phyloP scores from a whole-genome alignment of 1,140 invertebrate genomes.

The Ceratoteleas bidentatus region DNA sequence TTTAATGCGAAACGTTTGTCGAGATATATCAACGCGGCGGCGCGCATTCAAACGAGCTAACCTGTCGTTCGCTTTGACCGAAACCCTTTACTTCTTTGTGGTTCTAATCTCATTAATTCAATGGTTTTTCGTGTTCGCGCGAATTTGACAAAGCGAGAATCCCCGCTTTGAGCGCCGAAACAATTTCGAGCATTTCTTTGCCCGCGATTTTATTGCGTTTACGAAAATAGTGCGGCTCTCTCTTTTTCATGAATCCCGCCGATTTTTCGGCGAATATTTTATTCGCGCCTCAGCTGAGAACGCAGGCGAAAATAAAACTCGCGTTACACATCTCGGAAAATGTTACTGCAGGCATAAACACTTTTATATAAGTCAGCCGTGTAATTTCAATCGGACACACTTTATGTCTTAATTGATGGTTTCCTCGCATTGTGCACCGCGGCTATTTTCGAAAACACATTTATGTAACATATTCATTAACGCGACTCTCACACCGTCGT shows the following conservation, averaged over 20 bases:
- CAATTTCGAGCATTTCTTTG: no score
- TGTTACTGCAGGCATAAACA: neutral
- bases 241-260: neutral
- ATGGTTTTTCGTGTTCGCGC: neutral
- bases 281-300: neutral
- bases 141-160: neutral
- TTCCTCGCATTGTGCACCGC: conserved; percentile 55
- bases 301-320: neutral
- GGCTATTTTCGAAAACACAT: conserved; percentile 60
- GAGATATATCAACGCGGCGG: conserved; percentile 41
- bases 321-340: neutral
- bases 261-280: neutral
- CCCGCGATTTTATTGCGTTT: no score
- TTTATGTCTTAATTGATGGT: conserved; percentile 45
- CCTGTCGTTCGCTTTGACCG: conserved; percentile 34
- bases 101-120: neutral
- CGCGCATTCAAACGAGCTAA: conserved; percentile 34
- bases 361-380: conserved; percentile 28
- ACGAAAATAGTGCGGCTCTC: neutral
- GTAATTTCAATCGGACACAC: conserved; percentile 38
- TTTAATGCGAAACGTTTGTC: conserved; percentile 63
- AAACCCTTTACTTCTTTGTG: neutral
- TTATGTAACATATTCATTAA: conserved; percentile 61
- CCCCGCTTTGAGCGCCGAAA: no score
- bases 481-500: conserved; percentile 25